These are phyloP conservation scores for Gasteruption jaculator DNA, from an alignment of 2,888 invertebrate species.

Conservation along the genomic window DNA sequence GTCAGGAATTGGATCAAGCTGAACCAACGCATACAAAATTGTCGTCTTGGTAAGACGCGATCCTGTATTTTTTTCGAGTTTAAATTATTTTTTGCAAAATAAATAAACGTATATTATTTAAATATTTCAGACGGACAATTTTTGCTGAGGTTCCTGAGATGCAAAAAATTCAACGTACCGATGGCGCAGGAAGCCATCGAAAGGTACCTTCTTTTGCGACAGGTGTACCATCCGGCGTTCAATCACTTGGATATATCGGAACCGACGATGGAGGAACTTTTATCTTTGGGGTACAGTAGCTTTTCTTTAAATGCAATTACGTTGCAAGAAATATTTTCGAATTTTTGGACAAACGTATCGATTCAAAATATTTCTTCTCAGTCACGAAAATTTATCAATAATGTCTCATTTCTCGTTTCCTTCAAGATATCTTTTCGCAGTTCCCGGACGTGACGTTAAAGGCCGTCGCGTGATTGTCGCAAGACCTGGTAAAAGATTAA, in stretches of 20 bases:
- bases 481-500: conserved; percentile 72
- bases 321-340: too few relatives aligned
- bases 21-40: conserved; percentile 66
- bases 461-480: conserved; percentile 74
- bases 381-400: too few relatives aligned
- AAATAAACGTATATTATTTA: conserved; percentile 10
- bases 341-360: too few relatives aligned
- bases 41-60: conserved; percentile 60
- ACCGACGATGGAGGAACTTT: conserved; percentile 67
- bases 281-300: conserved; percentile 68
- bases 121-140: conserved; percentile 60
- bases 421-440: conserved; percentile 71
- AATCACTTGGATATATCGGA: conserved; percentile 69
- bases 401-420: conserved; percentile 13
- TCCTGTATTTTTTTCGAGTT: conserved; percentile 1
- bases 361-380: too few relatives aligned
- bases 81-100: not conserved
- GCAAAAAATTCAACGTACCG: conserved; percentile 75
- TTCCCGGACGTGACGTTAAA: conserved; percentile 69
- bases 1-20: conserved; percentile 68
- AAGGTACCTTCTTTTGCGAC: conserved; percentile 71
- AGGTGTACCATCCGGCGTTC: conserved; percentile 73
- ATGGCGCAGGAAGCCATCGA: conserved; percentile 75
- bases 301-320: not conserved
- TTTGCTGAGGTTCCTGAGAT: conserved; percentile 71